Base-by-base conservation (phyloP, 2,113 vertebrate genomes). In the Oncorhynchus gorbuscha region DNA sequence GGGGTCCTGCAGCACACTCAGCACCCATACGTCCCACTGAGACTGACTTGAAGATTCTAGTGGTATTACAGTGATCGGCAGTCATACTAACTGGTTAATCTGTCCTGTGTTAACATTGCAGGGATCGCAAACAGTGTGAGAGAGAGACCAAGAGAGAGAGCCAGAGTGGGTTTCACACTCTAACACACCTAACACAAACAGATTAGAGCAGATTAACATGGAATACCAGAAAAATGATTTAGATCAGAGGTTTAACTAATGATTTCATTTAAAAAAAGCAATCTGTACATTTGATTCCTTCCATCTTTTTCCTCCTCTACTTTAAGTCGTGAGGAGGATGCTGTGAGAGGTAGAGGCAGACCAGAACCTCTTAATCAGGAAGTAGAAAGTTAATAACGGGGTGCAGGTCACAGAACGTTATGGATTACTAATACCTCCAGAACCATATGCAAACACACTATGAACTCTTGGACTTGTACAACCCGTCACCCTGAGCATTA, bases 171-270 rank as follows among this genome's bases (percentile, higher is more conserved):
- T 76, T 85, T 85, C 78, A 86, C 83, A 87, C 78, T 76, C 70
- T 89, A 86, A 83, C 72, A 87, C 86, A 85, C 85, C 90, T 85
- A 82, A 88, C 80, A 85, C 79, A 82, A 88, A 85, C 75, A 88
- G 87, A 91, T 87, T 85, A 84, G 84, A 87, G 72, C 67, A 87
- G 89, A 90, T 86, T 81, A 88, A 79, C 72, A 18, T 72, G 88
- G 93, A 93, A 93, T 92, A 89, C 74, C 68, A 58, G 80, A 73
- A 77, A 86, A 78, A 59, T 45, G 67, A 91, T 86, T 86, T 80
- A 85, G 67, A 78, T 76, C 72, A 76, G 69, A 79, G 84, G 67
- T 39, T 86, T 78, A 76, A 73, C 72, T 78, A 71, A 84, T 91
- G 80, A 90, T 89, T 87, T 88, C 77, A 91, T 87, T 87, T 83